These are phyloP conservation scores for Bilobella aurantiaca DNA, from an alignment of 1,140 invertebrate genomes.

Conservation along the genomic window DNA sequence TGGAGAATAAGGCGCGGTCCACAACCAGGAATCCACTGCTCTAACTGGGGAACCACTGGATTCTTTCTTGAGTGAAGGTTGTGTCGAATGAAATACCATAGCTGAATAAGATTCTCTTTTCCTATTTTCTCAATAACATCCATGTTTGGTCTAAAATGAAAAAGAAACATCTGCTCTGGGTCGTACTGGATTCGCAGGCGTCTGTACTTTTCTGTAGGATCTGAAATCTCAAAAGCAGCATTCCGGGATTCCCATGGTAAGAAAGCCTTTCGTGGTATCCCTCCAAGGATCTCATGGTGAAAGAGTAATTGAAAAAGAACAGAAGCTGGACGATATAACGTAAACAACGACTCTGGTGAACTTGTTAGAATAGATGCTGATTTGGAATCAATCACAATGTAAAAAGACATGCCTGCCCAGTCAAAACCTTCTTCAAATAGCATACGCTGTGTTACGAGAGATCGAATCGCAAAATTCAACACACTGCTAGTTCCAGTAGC, in stretches of 20 bases:
- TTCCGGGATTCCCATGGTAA: constrained; percentile 43
- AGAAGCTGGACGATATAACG: constrained; percentile 41
- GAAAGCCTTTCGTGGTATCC: constrained; percentile 46
- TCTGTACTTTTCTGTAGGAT: constrained; percentile 34
- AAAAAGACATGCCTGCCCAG: constrained; percentile 21
- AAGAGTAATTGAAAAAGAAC: constrained; percentile 50
- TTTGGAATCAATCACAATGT: constrained; percentile 9
- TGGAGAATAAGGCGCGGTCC: constrained; percentile 48
- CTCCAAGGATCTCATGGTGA: constrained; percentile 44
- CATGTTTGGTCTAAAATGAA: constrained; percentile 46
- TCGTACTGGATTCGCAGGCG: constrained; percentile 34
- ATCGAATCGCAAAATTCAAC: constrained; percentile 45
- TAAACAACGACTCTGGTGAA: constrained; percentile 7
- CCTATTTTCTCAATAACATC: constrained; percentile 36
- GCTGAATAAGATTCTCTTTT: constrained; percentile 40
- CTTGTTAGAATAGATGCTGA: constrained; percentile 12
- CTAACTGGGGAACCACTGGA: constrained; percentile 49
- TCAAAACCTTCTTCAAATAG: constrained; percentile 21
- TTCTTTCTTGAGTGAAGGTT: constrained; percentile 47
- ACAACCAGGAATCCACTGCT: constrained; percentile 53
- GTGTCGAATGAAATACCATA: constrained; percentile 52
- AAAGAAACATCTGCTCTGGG: constrained; percentile 45
- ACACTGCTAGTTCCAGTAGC: constrained; percentile 45
- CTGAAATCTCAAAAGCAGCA: not conserved
- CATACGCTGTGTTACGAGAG: constrained; percentile 8